Conservation (phyloP, 2,888 invertebrate genomes). For the Hybos culiciformis region DNA sequence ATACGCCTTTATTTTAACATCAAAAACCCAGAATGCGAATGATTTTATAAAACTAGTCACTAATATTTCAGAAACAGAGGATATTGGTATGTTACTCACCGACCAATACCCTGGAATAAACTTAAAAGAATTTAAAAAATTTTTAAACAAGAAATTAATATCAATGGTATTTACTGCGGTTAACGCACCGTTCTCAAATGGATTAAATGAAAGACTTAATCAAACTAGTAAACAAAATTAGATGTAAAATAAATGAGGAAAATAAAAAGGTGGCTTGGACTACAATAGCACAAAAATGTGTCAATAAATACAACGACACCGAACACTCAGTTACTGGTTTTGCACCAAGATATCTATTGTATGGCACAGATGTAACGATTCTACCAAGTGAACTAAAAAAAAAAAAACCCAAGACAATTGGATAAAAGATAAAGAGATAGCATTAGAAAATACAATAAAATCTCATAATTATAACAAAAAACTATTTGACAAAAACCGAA, state of each 20-base stretch:
- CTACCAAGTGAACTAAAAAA: no score
- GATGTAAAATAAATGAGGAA: background rate
- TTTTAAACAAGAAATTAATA: constrained; percentile 15
- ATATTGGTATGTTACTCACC: constrained; percentile 19
- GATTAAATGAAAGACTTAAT: constrained; percentile 12
- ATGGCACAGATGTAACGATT: background rate
- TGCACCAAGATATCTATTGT: background rate
- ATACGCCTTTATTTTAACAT: constrained; percentile 19
- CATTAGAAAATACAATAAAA: no score
- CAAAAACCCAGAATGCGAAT: constrained; percentile 18
- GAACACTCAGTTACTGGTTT: background rate
- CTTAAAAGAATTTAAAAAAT: constrained; percentile 22
- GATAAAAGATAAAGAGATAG: no score
- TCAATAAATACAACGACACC: background rate
- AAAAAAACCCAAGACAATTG: no score
- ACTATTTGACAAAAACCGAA: no score
- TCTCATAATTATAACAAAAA: no score
- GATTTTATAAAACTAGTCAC: constrained; percentile 20
- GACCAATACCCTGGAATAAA: constrained; percentile 25
- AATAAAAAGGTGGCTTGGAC: background rate
- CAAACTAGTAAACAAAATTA: constrained; percentile 7
- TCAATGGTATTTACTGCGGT: constrained; percentile 12
- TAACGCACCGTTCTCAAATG: constrained; percentile 13
- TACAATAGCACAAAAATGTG: background rate
- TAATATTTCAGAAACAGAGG: constrained; percentile 11